Percentiles rank a stretch among this genome's conserved stretches.
phyloP scores from a whole-genome alignment of 2,797 vertebrate genomes.

The Eleutherodactylus coqui region DNA sequence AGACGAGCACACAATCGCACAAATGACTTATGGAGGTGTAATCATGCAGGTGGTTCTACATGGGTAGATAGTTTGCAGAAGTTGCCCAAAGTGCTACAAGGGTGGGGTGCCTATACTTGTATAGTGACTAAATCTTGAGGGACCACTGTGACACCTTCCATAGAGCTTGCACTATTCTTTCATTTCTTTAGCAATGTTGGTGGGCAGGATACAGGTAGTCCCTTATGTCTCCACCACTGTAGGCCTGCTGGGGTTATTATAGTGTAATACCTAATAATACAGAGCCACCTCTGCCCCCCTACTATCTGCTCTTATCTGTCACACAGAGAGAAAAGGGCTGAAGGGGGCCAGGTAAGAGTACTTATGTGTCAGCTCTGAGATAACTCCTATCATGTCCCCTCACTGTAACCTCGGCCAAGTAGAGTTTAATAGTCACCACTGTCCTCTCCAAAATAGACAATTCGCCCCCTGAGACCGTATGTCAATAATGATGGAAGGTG shows the following conservation, averaged over 20 bases:
- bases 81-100: background rate
- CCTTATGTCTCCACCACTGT: background rate
- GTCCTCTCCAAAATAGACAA: constrained; percentile 20
- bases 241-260: background rate
- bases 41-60: no score
- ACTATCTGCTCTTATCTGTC: constrained; percentile 50
- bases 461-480: background rate
- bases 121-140: background rate
- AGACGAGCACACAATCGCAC: no score
- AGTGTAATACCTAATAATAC: constrained; percentile 2
- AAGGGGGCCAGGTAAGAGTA: constrained; percentile 58
- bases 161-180: background rate
- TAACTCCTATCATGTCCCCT: constrained; percentile 49
- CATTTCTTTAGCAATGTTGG: background rate
- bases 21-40: no score
- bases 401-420: constrained; percentile 21
- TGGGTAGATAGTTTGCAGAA: background rate
- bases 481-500: background rate
- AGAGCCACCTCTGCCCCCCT: constrained; percentile 3
- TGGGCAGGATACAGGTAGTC: background rate
- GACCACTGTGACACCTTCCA: background rate
- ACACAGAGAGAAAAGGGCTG: constrained; percentile 32
- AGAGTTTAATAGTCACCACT: constrained; percentile 27
- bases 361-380: constrained; percentile 52
- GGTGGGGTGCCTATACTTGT: background rate